Percentiles rank a stretch among this genome's conserved stretches.
phyloP scores from a whole-genome alignment of 2,113 vertebrate genomes.

The Cyanistes caeruleus region DNA sequence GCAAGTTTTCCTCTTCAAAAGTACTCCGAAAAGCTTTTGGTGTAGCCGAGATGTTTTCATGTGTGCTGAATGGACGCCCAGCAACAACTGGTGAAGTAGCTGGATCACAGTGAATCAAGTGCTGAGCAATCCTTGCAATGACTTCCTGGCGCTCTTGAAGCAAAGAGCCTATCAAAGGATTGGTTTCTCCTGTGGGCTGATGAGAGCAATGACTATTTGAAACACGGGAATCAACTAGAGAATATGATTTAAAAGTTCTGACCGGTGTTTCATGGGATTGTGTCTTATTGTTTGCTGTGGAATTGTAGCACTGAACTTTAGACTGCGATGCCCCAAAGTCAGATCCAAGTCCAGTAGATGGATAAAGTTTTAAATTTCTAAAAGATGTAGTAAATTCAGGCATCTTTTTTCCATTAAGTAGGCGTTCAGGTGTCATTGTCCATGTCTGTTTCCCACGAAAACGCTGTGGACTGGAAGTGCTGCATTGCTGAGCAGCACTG shows the following conservation, averaged over 20 bases:
- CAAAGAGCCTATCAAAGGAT: slow-evolving; percentile 92
- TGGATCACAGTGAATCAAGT: slow-evolving; percentile 94
- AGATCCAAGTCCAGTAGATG: slow-evolving; percentile 73
- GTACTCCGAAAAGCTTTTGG: slow-evolving; percentile 81
- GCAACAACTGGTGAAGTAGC: slow-evolving; percentile 83
- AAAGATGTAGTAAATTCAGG: slow-evolving; percentile 75
- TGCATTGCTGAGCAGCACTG: slow-evolving; percentile 62
- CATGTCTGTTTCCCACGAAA: slow-evolving; percentile 78
- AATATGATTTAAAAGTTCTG: slow-evolving; percentile 87
- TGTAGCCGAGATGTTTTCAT: slow-evolving; percentile 63
- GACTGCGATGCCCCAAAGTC: slow-evolving; percentile 71
- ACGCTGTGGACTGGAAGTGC: slow-evolving; percentile 74
- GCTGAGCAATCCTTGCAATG: slow-evolving; percentile 95
- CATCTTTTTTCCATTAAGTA: slow-evolving; percentile 67
- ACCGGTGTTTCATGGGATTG: slow-evolving; percentile 74
- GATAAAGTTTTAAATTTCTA: slow-evolving; percentile 84
- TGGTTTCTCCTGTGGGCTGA: slow-evolving; percentile 81
- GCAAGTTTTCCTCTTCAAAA: slow-evolving; percentile 76
- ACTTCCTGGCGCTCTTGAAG: slow-evolving; percentile 97
- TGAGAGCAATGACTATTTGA: slow-evolving; percentile 75
- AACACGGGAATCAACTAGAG: slow-evolving; percentile 76
- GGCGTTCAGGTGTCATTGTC: slow-evolving; percentile 72
- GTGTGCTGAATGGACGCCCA: slow-evolving; percentile 77
- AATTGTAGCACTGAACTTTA: slow-evolving; percentile 75
- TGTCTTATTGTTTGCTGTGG: slow-evolving; percentile 74